Conservation (phyloP, 2,113 vertebrate genomes). For the Salminus brasiliensis region DNA sequence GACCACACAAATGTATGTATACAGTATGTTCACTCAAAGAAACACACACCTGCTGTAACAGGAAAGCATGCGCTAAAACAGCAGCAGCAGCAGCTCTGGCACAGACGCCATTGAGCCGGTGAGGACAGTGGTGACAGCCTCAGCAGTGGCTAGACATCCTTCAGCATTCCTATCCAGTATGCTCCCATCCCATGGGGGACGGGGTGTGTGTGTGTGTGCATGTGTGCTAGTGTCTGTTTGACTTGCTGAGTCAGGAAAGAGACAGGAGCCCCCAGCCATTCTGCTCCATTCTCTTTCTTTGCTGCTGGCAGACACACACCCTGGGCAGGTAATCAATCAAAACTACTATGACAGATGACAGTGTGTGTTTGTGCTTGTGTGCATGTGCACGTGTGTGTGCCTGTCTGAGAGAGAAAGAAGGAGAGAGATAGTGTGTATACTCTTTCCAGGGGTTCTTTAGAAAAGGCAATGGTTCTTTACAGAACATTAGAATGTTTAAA, state of each 20-base stretch:
- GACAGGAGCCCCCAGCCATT: constrained; percentile 48
- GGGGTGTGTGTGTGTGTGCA: constrained; percentile 9
- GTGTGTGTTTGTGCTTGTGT: constrained; percentile 38
- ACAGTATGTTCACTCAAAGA: not conserved
- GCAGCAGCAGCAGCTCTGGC: not conserved
- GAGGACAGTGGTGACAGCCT: constrained; percentile 30
- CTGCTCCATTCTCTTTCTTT: constrained; percentile 44
- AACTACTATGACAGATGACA: constrained; percentile 49
- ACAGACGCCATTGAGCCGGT: constrained; percentile 17
- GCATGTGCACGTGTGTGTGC: constrained; percentile 19
- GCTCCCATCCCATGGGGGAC: constrained; percentile 10
- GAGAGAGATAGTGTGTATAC: constrained; percentile 1
- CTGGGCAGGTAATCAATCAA: constrained; percentile 52
- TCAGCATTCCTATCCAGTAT: not conserved
- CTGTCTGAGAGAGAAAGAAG: constrained; percentile 2
- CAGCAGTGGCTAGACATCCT: constrained; percentile 26
- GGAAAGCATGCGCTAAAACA: not conserved
- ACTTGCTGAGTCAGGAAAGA: constrained; percentile 57
- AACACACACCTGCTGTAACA: not conserved
- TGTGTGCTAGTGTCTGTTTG: constrained; percentile 29
- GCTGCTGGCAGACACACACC: constrained; percentile 49
- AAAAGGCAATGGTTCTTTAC: no score
- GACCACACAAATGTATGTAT: not conserved
- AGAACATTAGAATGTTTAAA: no score
- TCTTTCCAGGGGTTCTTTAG: no score